A percentile compares a stretch with the other conserved stretches of the same genome.
These are phyloP conservation scores for Gobiocypris rarus DNA, from an alignment of 2,113 vertebrate genomes.

Conservation along the genomic window DNA sequence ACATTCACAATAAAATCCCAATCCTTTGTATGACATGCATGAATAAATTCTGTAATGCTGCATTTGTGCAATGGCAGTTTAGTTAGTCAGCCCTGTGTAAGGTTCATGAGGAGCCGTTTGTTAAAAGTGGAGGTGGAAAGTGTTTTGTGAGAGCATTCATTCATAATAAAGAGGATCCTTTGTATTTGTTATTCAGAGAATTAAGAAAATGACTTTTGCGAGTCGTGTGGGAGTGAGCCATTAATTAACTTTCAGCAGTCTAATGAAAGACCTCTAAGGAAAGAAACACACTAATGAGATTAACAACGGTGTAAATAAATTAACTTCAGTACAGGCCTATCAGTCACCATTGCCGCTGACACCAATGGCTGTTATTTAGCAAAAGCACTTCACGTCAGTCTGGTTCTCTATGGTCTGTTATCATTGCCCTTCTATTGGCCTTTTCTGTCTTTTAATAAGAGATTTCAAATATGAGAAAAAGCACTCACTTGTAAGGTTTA, in stretches of 20 bases:
- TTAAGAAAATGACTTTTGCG: background rate
- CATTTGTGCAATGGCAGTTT: background rate
- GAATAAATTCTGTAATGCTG: background rate
- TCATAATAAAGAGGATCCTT: background rate
- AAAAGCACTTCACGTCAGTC: background rate
- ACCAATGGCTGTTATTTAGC: conserved; percentile 19
- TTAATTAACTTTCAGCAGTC: conserved; percentile 37
- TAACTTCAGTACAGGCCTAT: conserved; percentile 20
- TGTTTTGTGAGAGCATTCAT: background rate
- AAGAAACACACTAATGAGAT: conserved; percentile 35
- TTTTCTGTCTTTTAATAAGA: background rate
- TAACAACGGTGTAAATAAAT: conserved; percentile 35
- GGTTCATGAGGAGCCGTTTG: background rate
- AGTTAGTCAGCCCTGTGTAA: background rate
- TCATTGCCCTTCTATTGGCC: background rate
- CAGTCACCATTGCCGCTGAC: conserved; percentile 10
- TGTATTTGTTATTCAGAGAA: conserved; percentile 19
- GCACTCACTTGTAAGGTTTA: background rate
- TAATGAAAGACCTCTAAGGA: conserved; percentile 32
- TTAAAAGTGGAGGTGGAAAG: background rate
- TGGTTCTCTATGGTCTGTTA: background rate
- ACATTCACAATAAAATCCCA: background rate
- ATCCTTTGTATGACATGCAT: background rate
- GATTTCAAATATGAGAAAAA: background rate
- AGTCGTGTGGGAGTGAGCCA: conserved; percentile 14